Conservation (phyloP, 2,113 vertebrate species). For the Progne subis region DNA sequence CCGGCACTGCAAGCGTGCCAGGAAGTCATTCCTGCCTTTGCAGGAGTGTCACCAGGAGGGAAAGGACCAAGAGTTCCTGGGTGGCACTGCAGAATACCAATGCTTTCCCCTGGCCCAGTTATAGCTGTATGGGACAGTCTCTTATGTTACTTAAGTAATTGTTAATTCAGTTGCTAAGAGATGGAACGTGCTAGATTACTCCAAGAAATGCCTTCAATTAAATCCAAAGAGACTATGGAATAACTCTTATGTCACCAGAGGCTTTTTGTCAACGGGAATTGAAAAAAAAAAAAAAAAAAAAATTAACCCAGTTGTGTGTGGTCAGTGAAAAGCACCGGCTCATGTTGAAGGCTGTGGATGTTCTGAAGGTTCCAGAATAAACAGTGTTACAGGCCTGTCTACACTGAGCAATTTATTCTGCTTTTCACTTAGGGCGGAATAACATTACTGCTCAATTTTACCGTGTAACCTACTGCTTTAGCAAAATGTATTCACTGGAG, state of each 20-base stretch:
- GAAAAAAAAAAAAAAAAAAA: background rate
- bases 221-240: background rate
- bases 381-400: background rate
- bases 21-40: background rate
- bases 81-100: background rate
- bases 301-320: background rate
- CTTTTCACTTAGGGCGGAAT: background rate
- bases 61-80: background rate
- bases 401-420: background rate
- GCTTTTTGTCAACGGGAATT: background rate
- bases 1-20: background rate
- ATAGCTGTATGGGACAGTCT: background rate
- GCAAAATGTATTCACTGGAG: background rate
- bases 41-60: background rate
- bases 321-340: background rate
- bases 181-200: background rate
- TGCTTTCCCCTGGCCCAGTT: background rate
- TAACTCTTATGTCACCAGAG: background rate
- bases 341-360: background rate
- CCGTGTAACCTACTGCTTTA: background rate
- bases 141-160: background rate
- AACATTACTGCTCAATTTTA: background rate
- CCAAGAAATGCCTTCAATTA: background rate
- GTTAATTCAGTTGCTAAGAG: background rate
- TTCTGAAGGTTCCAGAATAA: background rate